A percentile compares a stretch with the other conserved stretches of the same genome.
Conservation (phyloP, 2,113 vertebrate species). For the Vidua chalybeata region DNA sequence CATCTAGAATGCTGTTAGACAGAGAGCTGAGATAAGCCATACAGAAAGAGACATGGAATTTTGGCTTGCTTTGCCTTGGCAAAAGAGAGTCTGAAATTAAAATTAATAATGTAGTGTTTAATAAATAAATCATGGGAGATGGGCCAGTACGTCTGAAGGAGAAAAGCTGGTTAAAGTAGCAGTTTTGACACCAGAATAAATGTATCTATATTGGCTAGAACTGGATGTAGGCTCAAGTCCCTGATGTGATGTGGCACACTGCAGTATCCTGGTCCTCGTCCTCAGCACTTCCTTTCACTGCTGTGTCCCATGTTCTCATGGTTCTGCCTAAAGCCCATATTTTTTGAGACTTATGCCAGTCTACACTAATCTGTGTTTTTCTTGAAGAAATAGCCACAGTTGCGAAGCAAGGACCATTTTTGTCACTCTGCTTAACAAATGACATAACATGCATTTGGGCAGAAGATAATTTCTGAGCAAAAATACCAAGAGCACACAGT, state of each 20-base stretch:
- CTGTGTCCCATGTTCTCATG: neutral
- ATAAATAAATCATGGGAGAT: neutral
- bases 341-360: neutral
- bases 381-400: neutral
- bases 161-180: neutral
- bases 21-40: neutral
- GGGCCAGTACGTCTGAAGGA: neutral
- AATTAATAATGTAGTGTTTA: neutral
- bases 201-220: neutral
- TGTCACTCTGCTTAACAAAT: neutral
- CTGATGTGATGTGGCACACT: rapidly evolving
- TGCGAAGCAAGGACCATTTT: neutral
- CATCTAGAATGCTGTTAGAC: neutral
- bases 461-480: neutral
- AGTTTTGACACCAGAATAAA: neutral
- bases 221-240: neutral
- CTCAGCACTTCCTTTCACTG: neutral
- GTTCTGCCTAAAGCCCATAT: neutral
- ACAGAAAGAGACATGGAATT: neutral
- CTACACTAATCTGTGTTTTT: neutral
- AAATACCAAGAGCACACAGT: neutral
- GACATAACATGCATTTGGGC: neutral
- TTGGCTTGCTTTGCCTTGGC: neutral
- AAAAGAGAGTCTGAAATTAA: neutral
- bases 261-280: neutral